phyloP scores from a whole-genome alignment of 2,113 vertebrate species.

The Halichoerus grypus region DNA sequence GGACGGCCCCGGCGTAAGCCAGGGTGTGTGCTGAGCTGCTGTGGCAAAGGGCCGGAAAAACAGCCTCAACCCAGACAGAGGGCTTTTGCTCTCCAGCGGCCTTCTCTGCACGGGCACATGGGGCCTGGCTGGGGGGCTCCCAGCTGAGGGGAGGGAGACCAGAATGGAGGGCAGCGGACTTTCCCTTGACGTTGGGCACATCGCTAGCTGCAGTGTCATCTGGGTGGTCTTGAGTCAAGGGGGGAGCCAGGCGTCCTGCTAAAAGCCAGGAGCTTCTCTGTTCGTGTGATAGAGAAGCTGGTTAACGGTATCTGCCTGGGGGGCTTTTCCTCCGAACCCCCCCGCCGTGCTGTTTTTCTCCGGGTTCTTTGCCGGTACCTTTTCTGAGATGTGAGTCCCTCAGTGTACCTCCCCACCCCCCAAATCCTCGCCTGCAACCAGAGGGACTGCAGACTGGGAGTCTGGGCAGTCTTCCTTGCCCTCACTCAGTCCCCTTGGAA shows the following conservation, averaged over 20 bases:
- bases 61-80: fast-evolving
- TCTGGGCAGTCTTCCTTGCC: neutral
- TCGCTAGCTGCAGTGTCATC: neutral
- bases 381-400: neutral
- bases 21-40: neutral
- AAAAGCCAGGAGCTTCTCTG: neutral
- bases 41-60: fast-evolving
- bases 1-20: neutral
- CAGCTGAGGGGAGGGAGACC: too few species aligned
- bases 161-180: neutral
- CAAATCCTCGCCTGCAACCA: neutral
- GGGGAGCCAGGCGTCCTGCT: neutral
- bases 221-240: fast-evolving
- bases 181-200: neutral
- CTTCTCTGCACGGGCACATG: neutral
- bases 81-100: neutral
- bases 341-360: fast-evolving
- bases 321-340: neutral
- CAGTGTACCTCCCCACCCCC: neutral
- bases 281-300: fast-evolving
- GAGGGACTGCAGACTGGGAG: neutral
- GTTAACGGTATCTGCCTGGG: fast-evolving
- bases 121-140: neutral
- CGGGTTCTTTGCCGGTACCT: neutral
- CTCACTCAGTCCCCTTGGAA: fast-evolving